Evolutionary conservation across 2,888 invertebrate genomes (phyloP).

Genomic region (Drosophila mercatorum): DNA sequence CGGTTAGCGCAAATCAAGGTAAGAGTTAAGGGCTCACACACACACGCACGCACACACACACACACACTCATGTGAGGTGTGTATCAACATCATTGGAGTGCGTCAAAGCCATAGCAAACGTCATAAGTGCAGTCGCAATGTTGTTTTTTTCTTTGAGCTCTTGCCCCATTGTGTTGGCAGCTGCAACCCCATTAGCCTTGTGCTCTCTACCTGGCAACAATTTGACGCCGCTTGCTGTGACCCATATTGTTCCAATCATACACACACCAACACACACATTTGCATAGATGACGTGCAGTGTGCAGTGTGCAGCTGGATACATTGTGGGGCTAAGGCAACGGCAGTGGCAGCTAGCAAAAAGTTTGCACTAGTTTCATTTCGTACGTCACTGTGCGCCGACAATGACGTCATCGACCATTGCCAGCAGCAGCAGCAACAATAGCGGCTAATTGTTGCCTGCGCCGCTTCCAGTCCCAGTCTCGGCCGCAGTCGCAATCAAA

Average conservation of each 20-base stretch:
- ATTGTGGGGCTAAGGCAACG: background rate
- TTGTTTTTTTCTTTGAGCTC: constrained; percentile 3
- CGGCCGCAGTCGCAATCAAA: too few species aligned
- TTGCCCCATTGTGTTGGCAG: constrained; percentile 20
- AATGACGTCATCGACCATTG: constrained; percentile 52
- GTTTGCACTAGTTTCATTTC: constrained; percentile 44
- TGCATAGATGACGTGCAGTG: constrained; percentile 31
- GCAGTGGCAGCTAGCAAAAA: constrained; percentile 10
- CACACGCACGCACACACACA: background rate
- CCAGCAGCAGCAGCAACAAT: constrained; percentile 18
- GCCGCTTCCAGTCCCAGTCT: constrained; percentile 7
- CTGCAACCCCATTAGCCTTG: constrained; percentile 55
- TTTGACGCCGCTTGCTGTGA: constrained; percentile 47
- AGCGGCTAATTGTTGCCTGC: constrained; percentile 54
- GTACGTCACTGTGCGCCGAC: constrained; percentile 50
- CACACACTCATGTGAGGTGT: constrained; percentile 3
- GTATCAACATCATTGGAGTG: constrained; percentile 38
- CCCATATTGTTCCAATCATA: constrained; percentile 60
- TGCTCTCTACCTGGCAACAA: constrained; percentile 66
- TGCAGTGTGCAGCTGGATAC: constrained; percentile 12
- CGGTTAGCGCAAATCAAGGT: background rate
- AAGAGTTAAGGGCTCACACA: constrained; percentile 23
- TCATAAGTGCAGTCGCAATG: constrained; percentile 49
- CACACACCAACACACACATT: constrained; percentile 14
- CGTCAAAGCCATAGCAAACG: constrained; percentile 71